Base-by-base conservation (phyloP, 2,113 vertebrate genomes). In the Oxyruncus cristatus region DNA sequence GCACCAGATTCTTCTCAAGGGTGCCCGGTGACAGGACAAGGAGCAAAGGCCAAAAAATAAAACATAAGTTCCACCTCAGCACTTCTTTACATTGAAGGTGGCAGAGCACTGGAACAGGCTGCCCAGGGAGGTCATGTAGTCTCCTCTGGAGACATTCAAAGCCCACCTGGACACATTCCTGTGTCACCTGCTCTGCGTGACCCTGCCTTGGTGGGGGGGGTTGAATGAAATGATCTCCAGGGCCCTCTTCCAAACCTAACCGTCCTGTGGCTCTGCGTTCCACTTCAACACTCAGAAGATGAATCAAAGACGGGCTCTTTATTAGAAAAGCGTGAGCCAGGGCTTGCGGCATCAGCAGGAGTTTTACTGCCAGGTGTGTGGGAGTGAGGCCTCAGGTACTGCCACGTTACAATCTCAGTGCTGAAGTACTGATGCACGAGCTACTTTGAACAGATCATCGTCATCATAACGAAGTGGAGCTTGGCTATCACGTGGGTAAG, bases 291-390 rank as follows among this genome's bases (percentile, higher is more conserved):
- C 61, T 63, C 37, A 41, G 9, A 65, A 73, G 13, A 12, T 8
- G 28, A 44, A 82, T 21, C 21, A 68, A 44, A 76, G 13, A 16
- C 3, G 4, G 8, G 5, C 12, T 65, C 35, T 17, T 52, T 56
- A 0, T 1, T 7, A 28, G 42, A n/a, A n/a, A 71, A 30, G 52
- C 11, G 5, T 1, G 0, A 58, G 37, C 8, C 6, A 1, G 47
- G 58, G 26, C 35, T 32, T 47, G 9, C 16, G 81, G n/a, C n/a
- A n/a, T n/a, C n/a, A n/a, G n/a, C n/a, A n/a, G 35, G 14, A 28
- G 22, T 53, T 92, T 86, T 42, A 21, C 5, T 46, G 6, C 8
- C 28, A 27, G 9, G 8, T 35, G 19, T 27, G 33, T 37, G 42
- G 17, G 18, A 37, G 42, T 26, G 35, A 80, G 28, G 32, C 41